Evolutionary conservation across 1,140 invertebrate genomes (phyloP).

Genomic region (Aphis gossypii): DNA sequence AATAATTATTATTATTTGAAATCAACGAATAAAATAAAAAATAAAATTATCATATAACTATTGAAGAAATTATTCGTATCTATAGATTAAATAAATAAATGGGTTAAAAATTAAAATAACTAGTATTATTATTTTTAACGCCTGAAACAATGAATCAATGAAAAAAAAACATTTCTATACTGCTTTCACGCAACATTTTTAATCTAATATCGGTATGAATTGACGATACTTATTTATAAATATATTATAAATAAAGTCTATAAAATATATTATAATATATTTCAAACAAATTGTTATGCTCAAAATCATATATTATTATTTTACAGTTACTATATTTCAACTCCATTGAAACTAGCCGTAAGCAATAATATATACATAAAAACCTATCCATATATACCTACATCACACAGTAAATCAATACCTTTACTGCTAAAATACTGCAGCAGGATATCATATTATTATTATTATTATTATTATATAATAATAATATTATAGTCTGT

Average conservation of each 20-base stretch:
- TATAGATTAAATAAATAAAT: too few relatives aligned
- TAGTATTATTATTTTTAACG: neutral
- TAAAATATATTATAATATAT: neutral
- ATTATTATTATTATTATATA: neutral
- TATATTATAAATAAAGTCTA: neutral
- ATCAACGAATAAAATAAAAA: too few relatives aligned
- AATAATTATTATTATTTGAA: too few relatives aligned
- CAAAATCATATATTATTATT: constrained; percentile 5
- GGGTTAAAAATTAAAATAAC: too few relatives aligned
- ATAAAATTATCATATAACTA: too few relatives aligned
- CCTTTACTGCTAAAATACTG: neutral
- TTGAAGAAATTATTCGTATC: too few relatives aligned
- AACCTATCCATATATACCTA: neutral
- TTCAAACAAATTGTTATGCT: neutral
- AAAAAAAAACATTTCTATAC: neutral
- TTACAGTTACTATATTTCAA: neutral
- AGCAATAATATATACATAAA: neutral
- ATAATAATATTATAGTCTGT: neutral
- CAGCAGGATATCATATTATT: neutral
- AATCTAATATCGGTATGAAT: neutral
- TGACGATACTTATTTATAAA: neutral
- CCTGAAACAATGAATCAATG: neutral
- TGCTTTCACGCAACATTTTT: neutral
- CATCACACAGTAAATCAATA: neutral
- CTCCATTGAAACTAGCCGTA: neutral